Base-by-base conservation (phyloP, 2,113 vertebrate genomes). In the Microtus ochrogaster region DNA sequence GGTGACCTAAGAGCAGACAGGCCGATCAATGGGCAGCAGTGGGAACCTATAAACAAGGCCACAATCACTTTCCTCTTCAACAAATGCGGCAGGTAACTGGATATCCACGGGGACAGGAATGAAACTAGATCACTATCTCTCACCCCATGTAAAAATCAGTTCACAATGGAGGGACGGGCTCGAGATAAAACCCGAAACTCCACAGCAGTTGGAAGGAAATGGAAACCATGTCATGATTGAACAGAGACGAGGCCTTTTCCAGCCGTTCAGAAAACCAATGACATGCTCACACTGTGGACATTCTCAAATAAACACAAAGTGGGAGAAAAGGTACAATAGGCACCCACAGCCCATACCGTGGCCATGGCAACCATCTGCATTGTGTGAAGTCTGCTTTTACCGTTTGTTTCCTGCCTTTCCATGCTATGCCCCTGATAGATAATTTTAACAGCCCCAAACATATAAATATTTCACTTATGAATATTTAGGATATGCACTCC, bases 251-350 rank as follows among this genome's bases (percentile, higher is more conserved):
- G 24, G 36, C 2, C 36, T 39, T 82, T 61, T 82, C 82, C 14
- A 44, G 13, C 28, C 9, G 16, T 44, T 84, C 82, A 65, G 82
- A 44, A 84, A 84, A 17, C 19, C 55, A 58, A 58, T 21, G 55
- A 58, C 6, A 1, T 58, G 55, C 55, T 58, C 55, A 58, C 19
- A 72, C 39, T 12, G 72, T 47, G 63, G 52, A 49, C 47, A 94
- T 86, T 96, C 63, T 81, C 73, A 85, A 85, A 49, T 26, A 77
- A 70, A 89, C 5, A 78, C n/a, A 55, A 78, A 85, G 12, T 39
- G n/a, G 74, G n/a, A 63, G n/a, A n/a, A 41, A 63, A 41, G 4
- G n/a, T 63, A 28, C 36, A 58, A 17, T 0, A 36, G 78, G 58
- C 81, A 28, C 30, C n/a, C 12, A 52, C 21, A 58, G 33, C 21